A percentile compares a stretch with the other conserved stretches of the same genome.
These are phyloP conservation scores for Orchesella cincta DNA, from an alignment of 1,140 invertebrate species.

Conservation along the genomic window DNA sequence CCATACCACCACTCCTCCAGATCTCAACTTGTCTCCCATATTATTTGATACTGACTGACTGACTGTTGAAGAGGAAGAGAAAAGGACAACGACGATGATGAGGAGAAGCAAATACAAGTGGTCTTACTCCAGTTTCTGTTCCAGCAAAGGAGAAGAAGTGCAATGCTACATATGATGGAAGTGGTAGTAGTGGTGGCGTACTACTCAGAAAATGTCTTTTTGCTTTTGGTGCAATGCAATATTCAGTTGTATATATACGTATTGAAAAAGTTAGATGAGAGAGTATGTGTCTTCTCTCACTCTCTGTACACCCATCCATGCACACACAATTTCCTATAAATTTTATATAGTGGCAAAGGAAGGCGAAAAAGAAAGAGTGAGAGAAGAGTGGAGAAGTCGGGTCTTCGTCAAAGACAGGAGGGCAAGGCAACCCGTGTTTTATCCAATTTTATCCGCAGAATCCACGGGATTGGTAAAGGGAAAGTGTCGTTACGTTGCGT, in stretches of 20 bases:
- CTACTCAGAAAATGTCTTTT: constrained; percentile 15
- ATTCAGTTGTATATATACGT: background rate
- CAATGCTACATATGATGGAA: constrained; percentile 4
- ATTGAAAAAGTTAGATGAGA: background rate
- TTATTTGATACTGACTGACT: constrained; percentile 20
- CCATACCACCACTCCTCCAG: background rate
- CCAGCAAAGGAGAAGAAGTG: background rate
- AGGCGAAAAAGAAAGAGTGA: background rate
- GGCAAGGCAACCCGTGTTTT: constrained; percentile 25
- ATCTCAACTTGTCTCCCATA: background rate
- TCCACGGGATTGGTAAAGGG: constrained; percentile 26
- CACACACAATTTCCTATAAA: background rate
- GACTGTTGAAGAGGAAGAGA: constrained; percentile 7
- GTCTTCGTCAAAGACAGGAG: constrained; percentile 21
- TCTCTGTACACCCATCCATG: background rate
- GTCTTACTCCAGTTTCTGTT: background rate
- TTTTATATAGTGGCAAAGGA: background rate
- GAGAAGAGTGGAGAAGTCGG: background rate
- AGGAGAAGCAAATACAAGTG: background rate
- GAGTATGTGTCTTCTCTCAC: background rate
- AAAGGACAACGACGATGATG: background rate
- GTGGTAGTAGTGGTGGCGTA: no score
- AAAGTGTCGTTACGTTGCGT: constrained; percentile 29
- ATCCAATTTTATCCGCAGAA: constrained; percentile 27
- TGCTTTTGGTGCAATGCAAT: constrained; percentile 21